Evolutionary conservation across 2,797 vertebrate genomes (phyloP).

Genomic region (Anniella stebbinsi): DNA sequence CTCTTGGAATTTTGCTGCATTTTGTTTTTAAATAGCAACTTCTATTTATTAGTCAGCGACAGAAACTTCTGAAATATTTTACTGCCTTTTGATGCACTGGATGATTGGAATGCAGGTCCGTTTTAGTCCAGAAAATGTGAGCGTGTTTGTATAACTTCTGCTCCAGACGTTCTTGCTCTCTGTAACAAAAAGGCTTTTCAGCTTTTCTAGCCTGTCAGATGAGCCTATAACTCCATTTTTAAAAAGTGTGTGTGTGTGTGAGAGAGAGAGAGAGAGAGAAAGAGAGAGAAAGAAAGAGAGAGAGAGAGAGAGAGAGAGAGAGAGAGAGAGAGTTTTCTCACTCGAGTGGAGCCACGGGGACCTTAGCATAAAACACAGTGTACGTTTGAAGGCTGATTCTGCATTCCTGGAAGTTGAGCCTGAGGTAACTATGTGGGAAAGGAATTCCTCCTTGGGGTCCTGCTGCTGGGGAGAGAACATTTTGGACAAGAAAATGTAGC

Average conservation of each 20-base stretch:
- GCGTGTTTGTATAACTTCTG: conserved; percentile 39
- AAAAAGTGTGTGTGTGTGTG: conserved; percentile 22
- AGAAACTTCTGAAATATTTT: conserved; percentile 67
- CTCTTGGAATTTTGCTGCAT: neutral
- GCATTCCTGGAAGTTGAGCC: conserved; percentile 73
- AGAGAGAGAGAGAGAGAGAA: too few species aligned
- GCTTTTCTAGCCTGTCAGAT: conserved; percentile 63
- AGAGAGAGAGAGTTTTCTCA: too few species aligned
- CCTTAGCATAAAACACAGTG: conserved; percentile 63
- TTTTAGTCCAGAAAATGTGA: conserved; percentile 51
- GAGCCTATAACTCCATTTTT: conserved; percentile 65
- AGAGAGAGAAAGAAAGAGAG: too few species aligned
- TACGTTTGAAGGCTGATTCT: conserved; percentile 69
- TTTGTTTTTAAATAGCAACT: conserved; percentile 51
- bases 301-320: too few species aligned
- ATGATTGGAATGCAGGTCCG: conserved; percentile 43
- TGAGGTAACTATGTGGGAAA: conserved; percentile 66
- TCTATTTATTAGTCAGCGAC: conserved; percentile 42
- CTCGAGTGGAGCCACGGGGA: conserved; percentile 67
- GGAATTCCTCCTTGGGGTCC: conserved; percentile 69
- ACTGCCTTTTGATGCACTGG: conserved; percentile 63
- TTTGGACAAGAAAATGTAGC: conserved; percentile 67
- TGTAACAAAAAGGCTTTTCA: conserved; percentile 65
- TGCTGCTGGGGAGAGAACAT: conserved; percentile 65
- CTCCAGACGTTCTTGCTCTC: conserved; percentile 46